Percentiles rank a stretch among this genome's conserved stretches.
Evolutionary conservation across 1,140 invertebrate genomes (phyloP).

Genomic region (Bombus breviceps): DNA sequence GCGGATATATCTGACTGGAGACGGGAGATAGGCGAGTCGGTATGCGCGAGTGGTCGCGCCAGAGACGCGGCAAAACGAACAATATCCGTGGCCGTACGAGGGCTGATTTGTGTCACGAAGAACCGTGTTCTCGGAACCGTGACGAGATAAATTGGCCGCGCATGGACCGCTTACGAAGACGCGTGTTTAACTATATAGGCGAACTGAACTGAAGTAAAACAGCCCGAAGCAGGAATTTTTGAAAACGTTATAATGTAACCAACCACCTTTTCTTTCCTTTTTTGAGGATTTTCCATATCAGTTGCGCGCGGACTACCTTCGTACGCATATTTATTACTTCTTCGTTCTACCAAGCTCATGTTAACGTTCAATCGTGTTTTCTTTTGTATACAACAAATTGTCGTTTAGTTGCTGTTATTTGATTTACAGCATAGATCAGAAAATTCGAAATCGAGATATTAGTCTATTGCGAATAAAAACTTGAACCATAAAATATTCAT

Average conservation of each 20-base stretch:
- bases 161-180: neutral
- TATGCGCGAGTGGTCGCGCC: slow-evolving; percentile 1
- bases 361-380: neutral
- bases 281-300: neutral
- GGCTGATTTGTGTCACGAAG: slow-evolving; percentile 14
- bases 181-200: neutral
- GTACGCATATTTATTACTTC: neutral
- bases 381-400: no score
- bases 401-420: no score
- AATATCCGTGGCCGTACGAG: neutral
- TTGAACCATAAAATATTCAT: no score
- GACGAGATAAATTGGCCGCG: neutral
- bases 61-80: slow-evolving; percentile 4
- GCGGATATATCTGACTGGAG: neutral
- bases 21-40: neutral
- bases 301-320: no score
- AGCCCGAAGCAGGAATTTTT: no score
- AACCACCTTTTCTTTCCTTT: no score
- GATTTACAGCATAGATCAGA: no score
- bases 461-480: no score
- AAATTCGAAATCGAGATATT: no score
- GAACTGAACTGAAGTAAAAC: neutral
- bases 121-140: neutral
- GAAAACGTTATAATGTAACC: neutral
- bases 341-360: no score